Percentiles rank a stretch among this genome's conserved stretches.
phyloP scores from a whole-genome alignment of 2,113 vertebrate species.

The Sinosuthora webbiana region DNA sequence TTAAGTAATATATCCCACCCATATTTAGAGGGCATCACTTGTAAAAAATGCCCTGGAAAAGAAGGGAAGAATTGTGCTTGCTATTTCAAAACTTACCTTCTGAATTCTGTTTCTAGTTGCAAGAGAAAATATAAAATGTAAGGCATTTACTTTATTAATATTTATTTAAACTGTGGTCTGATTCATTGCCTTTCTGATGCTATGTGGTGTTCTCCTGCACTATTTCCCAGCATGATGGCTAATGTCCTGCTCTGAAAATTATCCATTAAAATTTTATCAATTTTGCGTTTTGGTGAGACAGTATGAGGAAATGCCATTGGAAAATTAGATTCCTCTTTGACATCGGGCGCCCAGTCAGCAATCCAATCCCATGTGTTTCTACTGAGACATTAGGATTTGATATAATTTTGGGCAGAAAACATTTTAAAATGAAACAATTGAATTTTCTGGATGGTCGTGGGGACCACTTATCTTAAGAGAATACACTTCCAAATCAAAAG shows the following conservation, averaged over 20 bases:
- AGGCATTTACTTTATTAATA: constrained; percentile 27
- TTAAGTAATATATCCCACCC: background rate
- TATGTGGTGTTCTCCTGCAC: constrained; percentile 65
- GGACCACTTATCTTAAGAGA: constrained; percentile 99
- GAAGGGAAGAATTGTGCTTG: background rate
- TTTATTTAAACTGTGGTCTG: constrained; percentile 32
- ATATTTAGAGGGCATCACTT: background rate
- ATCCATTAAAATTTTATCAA: constrained; percentile 97
- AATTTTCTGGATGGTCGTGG: constrained; percentile 96
- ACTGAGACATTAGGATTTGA: constrained; percentile 97
- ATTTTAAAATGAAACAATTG: constrained; percentile 97
- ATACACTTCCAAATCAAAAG: constrained; percentile 99
- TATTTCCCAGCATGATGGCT: constrained; percentile 74
- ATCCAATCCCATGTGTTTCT: constrained; percentile 97
- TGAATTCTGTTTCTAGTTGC: constrained; percentile 38
- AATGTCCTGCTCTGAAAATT: constrained; percentile 86
- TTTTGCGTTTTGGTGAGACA: constrained; percentile 89
- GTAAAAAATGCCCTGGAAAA: background rate
- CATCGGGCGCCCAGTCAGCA: constrained; percentile 93
- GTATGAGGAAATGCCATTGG: constrained; percentile 94
- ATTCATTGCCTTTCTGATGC: background rate
- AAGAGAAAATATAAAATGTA: constrained; percentile 29
- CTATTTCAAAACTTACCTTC: background rate
- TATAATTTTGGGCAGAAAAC: constrained; percentile 98
- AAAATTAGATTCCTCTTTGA: constrained; percentile 99